Evolutionary conservation across 2,888 invertebrate species (phyloP).

Genomic region (Amphipoea lucens): DNA sequence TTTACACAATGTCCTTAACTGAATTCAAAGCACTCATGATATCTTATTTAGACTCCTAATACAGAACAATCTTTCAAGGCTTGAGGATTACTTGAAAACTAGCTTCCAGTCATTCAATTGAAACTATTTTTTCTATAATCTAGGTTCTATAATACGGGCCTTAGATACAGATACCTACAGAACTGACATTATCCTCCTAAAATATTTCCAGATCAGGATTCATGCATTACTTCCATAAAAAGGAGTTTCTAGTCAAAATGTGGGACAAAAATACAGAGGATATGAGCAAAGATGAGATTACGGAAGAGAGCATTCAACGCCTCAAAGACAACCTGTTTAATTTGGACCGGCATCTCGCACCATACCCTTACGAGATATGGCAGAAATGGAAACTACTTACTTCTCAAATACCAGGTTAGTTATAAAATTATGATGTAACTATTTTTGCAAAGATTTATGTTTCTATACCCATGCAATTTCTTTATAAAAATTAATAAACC

Average conservation of each 20-base stretch:
- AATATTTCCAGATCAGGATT: slow-evolving; percentile 92
- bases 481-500: not conserved
- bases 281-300: slow-evolving; percentile 91
- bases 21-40: not conserved
- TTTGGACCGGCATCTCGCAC: slow-evolving; percentile 95
- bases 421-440: not conserved
- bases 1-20: not conserved
- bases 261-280: slow-evolving; percentile 96
- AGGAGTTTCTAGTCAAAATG: slow-evolving; percentile 95
- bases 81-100: not conserved
- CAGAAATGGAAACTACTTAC: slow-evolving; percentile 96
- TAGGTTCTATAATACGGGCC: not conserved
- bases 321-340: slow-evolving; percentile 93
- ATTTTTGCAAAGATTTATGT: not conserved
- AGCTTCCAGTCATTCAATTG: not conserved
- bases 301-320: slow-evolving; percentile 91
- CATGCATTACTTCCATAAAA: slow-evolving; percentile 94
- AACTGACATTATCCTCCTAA: not conserved
- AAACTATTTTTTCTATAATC: not conserved
- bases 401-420: slow-evolving; percentile 91
- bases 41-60: not conserved
- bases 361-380: slow-evolving; percentile 97
- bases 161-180: too few relatives aligned
- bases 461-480: not conserved
- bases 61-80: not conserved